Evolutionary conservation across 2,888 invertebrate species (phyloP).

Genomic region (Sipunculus nudus): DNA sequence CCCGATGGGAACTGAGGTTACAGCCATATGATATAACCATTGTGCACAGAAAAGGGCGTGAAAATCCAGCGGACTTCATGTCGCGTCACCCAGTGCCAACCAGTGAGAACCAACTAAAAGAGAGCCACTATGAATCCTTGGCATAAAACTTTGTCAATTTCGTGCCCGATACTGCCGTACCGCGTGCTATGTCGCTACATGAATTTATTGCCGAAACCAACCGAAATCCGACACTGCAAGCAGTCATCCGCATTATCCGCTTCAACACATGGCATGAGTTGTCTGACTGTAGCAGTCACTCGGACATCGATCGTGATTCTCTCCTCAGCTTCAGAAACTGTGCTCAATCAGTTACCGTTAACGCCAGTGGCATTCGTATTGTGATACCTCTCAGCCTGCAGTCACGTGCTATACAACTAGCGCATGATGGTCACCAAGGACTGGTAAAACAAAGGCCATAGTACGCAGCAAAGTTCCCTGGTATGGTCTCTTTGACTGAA

Average conservation of each 20-base stretch:
- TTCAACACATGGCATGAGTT: too few species aligned
- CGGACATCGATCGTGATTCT: too few species aligned
- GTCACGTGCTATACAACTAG: conserved; percentile 26
- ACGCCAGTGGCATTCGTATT: not conserved
- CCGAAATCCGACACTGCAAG: not conserved
- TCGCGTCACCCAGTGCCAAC: conserved; percentile 31
- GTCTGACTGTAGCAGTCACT: too few species aligned
- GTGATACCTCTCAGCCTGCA: conserved; percentile 27
- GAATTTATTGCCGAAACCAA: conserved; percentile 1
- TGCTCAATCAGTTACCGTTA: not conserved
- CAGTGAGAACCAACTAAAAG: too few species aligned
- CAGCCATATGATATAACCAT: conserved; percentile 33
- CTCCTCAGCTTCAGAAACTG: too few species aligned
- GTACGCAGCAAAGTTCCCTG: conserved; percentile 36
- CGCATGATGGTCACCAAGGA: conserved; percentile 42
- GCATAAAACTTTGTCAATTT: conserved; percentile 34
- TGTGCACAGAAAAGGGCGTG: conserved; percentile 28
- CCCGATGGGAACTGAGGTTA: conserved; percentile 39
- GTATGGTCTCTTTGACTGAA: conserved; percentile 27
- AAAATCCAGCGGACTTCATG: conserved; percentile 42
- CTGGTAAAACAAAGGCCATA: conserved; percentile 34
- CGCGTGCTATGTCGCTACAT: conserved; percentile 8
- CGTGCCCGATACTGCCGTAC: conserved; percentile 17
- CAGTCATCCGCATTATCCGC: not conserved
- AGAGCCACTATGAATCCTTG: too few species aligned